phyloP scores from a whole-genome alignment of 2,797 vertebrate genomes.

The Pangasius krempfi region DNA sequence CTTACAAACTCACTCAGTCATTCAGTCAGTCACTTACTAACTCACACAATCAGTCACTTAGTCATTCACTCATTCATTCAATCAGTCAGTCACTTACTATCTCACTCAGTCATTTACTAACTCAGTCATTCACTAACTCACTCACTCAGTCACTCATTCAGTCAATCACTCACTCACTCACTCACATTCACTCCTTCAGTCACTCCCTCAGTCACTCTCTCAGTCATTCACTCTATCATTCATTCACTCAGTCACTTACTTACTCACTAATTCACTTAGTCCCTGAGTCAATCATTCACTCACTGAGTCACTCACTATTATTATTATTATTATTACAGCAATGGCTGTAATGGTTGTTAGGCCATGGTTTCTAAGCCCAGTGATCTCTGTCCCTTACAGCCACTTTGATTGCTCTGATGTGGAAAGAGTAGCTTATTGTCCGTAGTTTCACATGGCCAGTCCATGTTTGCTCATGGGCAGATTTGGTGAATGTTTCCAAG shows the following conservation, averaged over 20 bases:
- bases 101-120: neutral
- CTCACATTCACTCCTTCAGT: too few species aligned
- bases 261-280: too few species aligned
- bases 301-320: neutral
- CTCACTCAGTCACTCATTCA: neutral
- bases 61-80: neutral
- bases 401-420: conserved; percentile 24
- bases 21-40: neutral
- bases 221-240: too few species aligned
- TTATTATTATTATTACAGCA: neutral
- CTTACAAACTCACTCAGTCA: neutral
- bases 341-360: neutral
- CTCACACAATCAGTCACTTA: neutral
- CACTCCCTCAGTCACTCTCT: too few species aligned
- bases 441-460: conserved; percentile 19
- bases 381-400: neutral
- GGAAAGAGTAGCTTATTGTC: conserved; percentile 43
- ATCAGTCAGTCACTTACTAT: neutral
- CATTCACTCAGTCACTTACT: too few species aligned
- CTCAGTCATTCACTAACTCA: neutral
- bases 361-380: neutral
- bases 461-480: conserved; percentile 40
- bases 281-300: too few species aligned
- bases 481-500: conserved; percentile 52
- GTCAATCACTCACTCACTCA: too few species aligned